Evolutionary conservation across 2,797 vertebrate species (phyloP).

Genomic region (Pipistrellus pygmaeus): DNA sequence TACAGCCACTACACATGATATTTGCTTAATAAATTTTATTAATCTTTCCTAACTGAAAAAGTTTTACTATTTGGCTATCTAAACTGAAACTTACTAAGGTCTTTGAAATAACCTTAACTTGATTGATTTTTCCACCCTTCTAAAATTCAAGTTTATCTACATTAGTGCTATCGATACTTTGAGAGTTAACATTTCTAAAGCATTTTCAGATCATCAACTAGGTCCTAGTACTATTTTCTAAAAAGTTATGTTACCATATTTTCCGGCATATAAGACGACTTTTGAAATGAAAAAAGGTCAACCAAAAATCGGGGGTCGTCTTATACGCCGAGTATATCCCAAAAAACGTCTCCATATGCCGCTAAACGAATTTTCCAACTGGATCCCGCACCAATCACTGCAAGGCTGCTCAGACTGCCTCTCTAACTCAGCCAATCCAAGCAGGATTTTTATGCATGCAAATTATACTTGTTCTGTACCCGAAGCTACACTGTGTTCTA

Average conservation of each 20-base stretch:
- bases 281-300: too few relatives aligned
- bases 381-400: too few relatives aligned
- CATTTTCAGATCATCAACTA: neutral
- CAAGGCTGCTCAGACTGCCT: too few relatives aligned
- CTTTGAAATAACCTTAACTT: slow-evolving; percentile 1
- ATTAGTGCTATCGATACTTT: neutral
- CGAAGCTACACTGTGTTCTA: too few relatives aligned
- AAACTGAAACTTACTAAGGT: neutral
- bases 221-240: neutral
- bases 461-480: too few relatives aligned
- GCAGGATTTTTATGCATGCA: too few relatives aligned
- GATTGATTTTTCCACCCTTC: neutral
- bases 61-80: neutral
- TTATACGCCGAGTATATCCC: too few relatives aligned
- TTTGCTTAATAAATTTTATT: neutral
- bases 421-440: too few relatives aligned
- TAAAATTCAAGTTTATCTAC: slow-evolving; percentile 7
- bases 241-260: neutral
- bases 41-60: slow-evolving; percentile 28
- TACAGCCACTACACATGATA: neutral
- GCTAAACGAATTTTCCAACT: too few relatives aligned
- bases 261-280: too few relatives aligned
- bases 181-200: neutral
- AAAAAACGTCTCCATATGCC: too few relatives aligned
- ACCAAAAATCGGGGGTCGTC: too few relatives aligned